Base-by-base conservation (phyloP, 2,113 vertebrate genomes). In the Mohoua ochrocephala region DNA sequence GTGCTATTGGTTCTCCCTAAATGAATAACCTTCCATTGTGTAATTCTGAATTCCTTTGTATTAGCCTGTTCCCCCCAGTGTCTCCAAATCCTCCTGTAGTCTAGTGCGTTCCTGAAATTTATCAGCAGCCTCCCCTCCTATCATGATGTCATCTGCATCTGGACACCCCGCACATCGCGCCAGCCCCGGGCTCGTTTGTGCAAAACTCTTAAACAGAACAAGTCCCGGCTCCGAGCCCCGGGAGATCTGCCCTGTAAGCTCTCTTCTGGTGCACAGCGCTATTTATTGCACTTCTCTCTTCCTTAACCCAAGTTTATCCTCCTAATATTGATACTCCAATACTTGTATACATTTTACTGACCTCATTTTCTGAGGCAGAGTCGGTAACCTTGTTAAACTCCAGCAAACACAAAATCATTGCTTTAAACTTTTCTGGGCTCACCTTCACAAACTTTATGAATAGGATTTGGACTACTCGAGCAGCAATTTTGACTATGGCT, bases 101-200 rank as follows among this genome's bases (percentile, higher is more conserved):
- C 95, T 94, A 82, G 77, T 91, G 91, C 11, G 35, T 93, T 97
- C 95, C 94, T 91, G 80, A 96, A 89, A 92, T 95, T 81, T 94
- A 95, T 96, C 97, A 87, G 93, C 95, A 79, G 95, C 57, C 81
- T 95, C 94, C 86, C 44, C 52, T 97, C 85, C 90, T 95, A 78
- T 71, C 92, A 92, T 95, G 91, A 96, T 86, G 95, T 96, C 88
- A 97, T 87, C 84, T 0, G 31, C 91, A 93, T 88, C 96, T 96
- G 95, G 90, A 95, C 71, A 73, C 74, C 60, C 61, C 3, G 78
- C 45, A 37, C 15, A 60, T 84, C 0, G 1, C 4, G n/a, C 91
- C 93, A 85, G 28, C 84, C 61, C 56, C 0, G 1, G 74, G 41
- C 75, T 96, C 67, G 10, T 69, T 91, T 76, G 45, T 35, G 49